Percentiles rank a stretch among this genome's conserved stretches.
These are phyloP conservation scores for Theristicus caerulescens DNA, from an alignment of 2,113 vertebrate genomes.

Conservation along the genomic window DNA sequence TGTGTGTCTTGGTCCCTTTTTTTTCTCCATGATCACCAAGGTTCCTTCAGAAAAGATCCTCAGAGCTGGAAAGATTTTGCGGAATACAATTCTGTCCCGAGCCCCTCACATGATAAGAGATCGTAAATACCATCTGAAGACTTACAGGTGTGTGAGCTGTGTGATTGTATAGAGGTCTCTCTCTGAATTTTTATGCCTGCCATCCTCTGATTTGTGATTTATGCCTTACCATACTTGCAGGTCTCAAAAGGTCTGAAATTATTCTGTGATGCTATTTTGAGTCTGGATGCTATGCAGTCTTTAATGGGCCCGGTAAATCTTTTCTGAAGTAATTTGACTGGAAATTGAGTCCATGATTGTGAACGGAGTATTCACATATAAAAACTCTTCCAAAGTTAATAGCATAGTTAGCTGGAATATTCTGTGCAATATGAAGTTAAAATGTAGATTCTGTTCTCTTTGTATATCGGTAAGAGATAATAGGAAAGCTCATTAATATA, in stretches of 20 bases:
- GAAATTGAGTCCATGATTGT: conserved; percentile 40
- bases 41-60: conserved; percentile 95
- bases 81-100: conserved; percentile 86
- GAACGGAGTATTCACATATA: conserved; percentile 1
- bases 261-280: conserved; percentile 43
- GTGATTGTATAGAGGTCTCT: conserved; percentile 20
- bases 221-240: not conserved
- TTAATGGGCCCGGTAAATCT: conserved; percentile 26
- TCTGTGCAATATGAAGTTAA: conserved; percentile 14
- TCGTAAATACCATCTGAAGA: conserved; percentile 96
- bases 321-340: conserved; percentile 52
- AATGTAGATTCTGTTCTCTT: not conserved
- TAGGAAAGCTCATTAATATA: conserved; percentile 25
- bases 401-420: conserved; percentile 16
- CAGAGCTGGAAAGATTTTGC: conserved; percentile 88
- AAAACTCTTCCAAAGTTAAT: conserved; percentile 5
- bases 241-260: conserved; percentile 27
- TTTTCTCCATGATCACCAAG: conserved; percentile 68
- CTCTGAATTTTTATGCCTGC: conserved; percentile 35
- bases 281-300: conserved; percentile 18
- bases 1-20: conserved; percentile 6
- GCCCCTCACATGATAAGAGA: conserved; percentile 98
- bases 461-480: not conserved
- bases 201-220: conserved; percentile 1
- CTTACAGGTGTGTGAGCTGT: conserved; percentile 86